These are phyloP conservation scores for rat (Rattus norvegicus) DNA, from an alignment of 2,113 vertebrate species.

Conservation along the genomic window DNA sequence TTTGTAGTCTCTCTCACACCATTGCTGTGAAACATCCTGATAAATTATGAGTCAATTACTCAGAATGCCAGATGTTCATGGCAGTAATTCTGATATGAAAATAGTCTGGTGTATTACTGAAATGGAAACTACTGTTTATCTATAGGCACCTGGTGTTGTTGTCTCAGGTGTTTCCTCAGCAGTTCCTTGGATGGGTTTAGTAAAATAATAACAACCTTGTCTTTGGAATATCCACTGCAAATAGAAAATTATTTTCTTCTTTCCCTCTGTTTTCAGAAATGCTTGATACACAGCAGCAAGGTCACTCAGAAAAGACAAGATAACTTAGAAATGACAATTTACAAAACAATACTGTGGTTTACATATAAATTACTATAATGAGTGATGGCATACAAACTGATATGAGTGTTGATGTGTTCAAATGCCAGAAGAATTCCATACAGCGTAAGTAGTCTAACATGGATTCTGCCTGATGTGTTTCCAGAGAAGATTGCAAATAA, in stretches of 20 bases:
- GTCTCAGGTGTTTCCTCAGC: background rate
- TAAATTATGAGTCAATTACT: slow-evolving; percentile 75
- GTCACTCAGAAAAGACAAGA: slow-evolving; percentile 2
- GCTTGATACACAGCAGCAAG: background rate
- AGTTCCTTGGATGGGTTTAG: background rate
- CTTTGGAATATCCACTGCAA: background rate
- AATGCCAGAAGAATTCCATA: background rate
- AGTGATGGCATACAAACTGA: background rate
- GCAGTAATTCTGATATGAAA: slow-evolving; percentile 63
- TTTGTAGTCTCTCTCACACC: slow-evolving; percentile 48
- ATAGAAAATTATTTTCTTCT: background rate
- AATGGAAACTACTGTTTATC: slow-evolving; percentile 60
- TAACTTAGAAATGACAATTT: background rate
- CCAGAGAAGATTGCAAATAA: background rate
- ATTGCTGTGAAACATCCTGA: slow-evolving; percentile 65
- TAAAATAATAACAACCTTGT: background rate
- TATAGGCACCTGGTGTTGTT: slow-evolving; percentile 58
- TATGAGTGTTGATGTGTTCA: background rate
- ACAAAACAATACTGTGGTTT: background rate
- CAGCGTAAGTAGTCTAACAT: background rate
- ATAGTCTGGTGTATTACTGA: slow-evolving; percentile 54
- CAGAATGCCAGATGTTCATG: slow-evolving; percentile 76
- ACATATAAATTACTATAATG: background rate
- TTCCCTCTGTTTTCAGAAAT: background rate
- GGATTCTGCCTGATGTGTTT: background rate